Percentiles rank a stretch among this genome's conserved stretches.
These are phyloP conservation scores for Portevinia maculata DNA, from an alignment of 2,888 invertebrate species.

Conservation along the genomic window DNA sequence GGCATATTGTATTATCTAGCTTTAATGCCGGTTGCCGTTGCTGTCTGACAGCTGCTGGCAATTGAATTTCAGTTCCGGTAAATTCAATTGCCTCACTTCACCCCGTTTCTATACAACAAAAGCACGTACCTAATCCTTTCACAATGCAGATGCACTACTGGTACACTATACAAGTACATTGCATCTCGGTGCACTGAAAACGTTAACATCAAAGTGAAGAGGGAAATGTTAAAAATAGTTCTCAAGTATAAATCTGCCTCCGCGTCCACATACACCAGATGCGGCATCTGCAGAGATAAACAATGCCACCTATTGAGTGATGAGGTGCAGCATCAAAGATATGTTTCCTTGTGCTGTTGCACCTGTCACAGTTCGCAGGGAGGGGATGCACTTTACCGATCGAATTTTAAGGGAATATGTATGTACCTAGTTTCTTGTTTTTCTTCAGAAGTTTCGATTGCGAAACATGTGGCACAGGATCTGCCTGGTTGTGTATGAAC, in stretches of 20 bases:
- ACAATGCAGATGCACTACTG: slow-evolving; percentile 38
- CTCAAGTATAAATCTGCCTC: slow-evolving; percentile 28
- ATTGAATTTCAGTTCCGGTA: slow-evolving; percentile 64
- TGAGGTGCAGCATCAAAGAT: slow-evolving; percentile 10
- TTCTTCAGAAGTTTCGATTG: background rate
- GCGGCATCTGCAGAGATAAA: slow-evolving; percentile 13
- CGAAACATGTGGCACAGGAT: background rate
- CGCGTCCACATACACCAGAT: background rate
- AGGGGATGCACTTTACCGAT: slow-evolving; percentile 22
- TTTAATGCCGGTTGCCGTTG: background rate
- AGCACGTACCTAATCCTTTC: slow-evolving; percentile 46
- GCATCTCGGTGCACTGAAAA: slow-evolving; percentile 22
- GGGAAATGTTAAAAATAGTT: slow-evolving; percentile 59
- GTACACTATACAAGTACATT: no score
- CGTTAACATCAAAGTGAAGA: slow-evolving; percentile 61
- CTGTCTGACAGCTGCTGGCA: slow-evolving; percentile 49
- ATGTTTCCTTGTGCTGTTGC: slow-evolving; percentile 24
- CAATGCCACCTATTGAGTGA: slow-evolving; percentile 37
- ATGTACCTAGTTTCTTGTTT: background rate
- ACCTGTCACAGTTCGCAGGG: background rate
- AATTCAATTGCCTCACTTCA: slow-evolving; percentile 66
- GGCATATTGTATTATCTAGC: background rate
- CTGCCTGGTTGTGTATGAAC: no score
- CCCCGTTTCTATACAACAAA: slow-evolving; percentile 6
- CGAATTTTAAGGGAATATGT: slow-evolving; percentile 25